Evolutionary conservation across 2,888 invertebrate genomes (phyloP), one percentile per base, ranked within the genome.

Genomic region (Diarsia rubi): DNA sequence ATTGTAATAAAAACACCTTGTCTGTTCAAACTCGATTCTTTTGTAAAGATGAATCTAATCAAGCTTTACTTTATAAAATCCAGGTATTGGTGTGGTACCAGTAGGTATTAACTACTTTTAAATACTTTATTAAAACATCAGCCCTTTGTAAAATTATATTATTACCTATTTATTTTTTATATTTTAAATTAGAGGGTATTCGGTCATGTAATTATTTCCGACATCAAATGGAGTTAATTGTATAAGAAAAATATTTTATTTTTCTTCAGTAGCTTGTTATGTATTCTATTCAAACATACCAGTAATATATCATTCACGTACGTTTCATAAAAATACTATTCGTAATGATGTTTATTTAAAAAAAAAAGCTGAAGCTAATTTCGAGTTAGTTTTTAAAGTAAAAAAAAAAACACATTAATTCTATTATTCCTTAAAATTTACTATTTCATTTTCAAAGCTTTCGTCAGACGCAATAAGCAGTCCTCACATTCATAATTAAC

Each of bases 181-280:
- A 37, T 45, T 45, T 54, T 24, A 16, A 8, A 21, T 49, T 62
- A 16, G 42, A 59, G 45, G 16, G 45, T 60, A 42, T 19, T 44
- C 45, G 24, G 6, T 52, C 31, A 1, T 62, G 16, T 73, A 73
- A 73, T 73, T 52, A 45, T 54, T 73, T 45, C 52, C 16, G 21
- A 3, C 16, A 44, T 72, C 44, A 52, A 52, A 62, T 37, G 21
- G 21, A 24, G 11, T 42, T 37, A 21, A 47, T 63, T 63, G 52
- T 1, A 37, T 21, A 72, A 21, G n/a, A 4, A 24, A 68, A 21
- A 47, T 42, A 42, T 64, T 27, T 44, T 19, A 0, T 52, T 60
- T 24, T 21, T 16, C 42, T 59, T 59, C 3, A 4, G 24, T 44
- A 73, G 21, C 14, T 60, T 57, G 14, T 72, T 42, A 8, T 21